Evolutionary conservation across 2,113 vertebrate genomes (phyloP), one percentile per base, ranked within the genome.

Genomic region (Equus przewalskii): DNA sequence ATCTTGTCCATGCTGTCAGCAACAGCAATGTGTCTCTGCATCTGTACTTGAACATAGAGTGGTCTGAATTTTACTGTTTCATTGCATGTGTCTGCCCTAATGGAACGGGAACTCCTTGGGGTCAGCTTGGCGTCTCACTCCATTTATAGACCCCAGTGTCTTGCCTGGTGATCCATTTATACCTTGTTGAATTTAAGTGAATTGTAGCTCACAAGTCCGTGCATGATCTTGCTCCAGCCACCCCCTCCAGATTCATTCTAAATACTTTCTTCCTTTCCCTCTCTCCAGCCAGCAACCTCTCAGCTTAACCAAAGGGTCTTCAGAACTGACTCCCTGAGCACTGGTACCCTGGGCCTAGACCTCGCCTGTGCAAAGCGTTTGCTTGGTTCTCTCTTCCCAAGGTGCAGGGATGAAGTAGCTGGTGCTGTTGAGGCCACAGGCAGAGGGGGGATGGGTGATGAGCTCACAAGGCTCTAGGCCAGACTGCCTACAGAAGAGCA

Each of bases 171-270:
- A 81, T 28, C 60, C 41, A 67, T 0, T 30, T 78, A 75, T 5
- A 89, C 54, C 67, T n/a, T n/a, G 33, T 78, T 65, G 72, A 91
- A 56, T 67, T 58, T 51, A 69, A 96, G n/a, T 41, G 69, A 69
- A 60, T 26, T 56, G 6, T 18, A 64, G 44, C 72, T 86, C 73
- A 56, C 2, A 26, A 81, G 58, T n/a, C 19, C 21, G n/a, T 86
- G 58, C 14, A 14, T 51, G 70, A 44, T 70, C 36, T 65, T 58
- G 41, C 24, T 9, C 49, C 46, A 33, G 7, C 9, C 81, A 84
- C 7, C 11, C n/a, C 69, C 15, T 87, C 46, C 54, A 79, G 51
- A 82, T n/a, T 56, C 46, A 28, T 49, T 26, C 28, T 22, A 11
- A 73, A 81, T 70, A 78, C 30, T 7, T 62, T 60, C 62, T 58